A percentile compares a stretch with the other conserved stretches of the same genome.
phyloP scores from a whole-genome alignment of 2,113 vertebrate species.

The Prolemur simus region DNA sequence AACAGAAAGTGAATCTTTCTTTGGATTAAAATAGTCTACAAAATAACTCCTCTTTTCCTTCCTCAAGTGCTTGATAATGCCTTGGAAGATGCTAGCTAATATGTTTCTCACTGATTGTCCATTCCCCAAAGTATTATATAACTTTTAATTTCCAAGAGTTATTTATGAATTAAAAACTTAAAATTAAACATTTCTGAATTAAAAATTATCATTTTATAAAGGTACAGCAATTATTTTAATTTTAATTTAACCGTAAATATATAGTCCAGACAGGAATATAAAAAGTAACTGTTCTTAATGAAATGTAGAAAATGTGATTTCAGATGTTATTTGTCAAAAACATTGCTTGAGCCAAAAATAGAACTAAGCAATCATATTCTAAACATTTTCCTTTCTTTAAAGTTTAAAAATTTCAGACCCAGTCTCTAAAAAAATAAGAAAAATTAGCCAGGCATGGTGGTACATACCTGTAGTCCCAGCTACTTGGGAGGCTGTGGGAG shows the following conservation, averaged over 20 bases:
- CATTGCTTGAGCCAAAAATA: background rate
- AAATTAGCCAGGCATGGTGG: too few relatives aligned
- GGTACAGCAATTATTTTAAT: background rate
- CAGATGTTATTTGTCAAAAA: background rate
- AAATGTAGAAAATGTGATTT: background rate
- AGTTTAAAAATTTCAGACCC: background rate
- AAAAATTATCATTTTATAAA: background rate
- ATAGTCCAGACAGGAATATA: background rate
- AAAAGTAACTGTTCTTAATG: background rate
- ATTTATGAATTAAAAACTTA: background rate
- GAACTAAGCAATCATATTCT: background rate
- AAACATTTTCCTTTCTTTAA: background rate
- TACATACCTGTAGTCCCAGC: too few relatives aligned
- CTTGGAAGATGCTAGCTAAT: background rate
- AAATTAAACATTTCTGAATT: background rate
- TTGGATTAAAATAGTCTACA: background rate
- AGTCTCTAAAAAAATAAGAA: too few relatives aligned
- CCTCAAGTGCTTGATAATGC: background rate
- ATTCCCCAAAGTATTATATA: background rate
- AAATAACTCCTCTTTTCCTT: background rate
- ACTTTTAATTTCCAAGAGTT: background rate
- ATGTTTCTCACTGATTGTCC: background rate
- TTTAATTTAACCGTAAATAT: background rate
- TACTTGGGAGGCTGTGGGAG: too few relatives aligned
- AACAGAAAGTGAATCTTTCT: background rate